Conservation (phyloP, 1,140 invertebrate species). For the Zaprionus africanus region DNA sequence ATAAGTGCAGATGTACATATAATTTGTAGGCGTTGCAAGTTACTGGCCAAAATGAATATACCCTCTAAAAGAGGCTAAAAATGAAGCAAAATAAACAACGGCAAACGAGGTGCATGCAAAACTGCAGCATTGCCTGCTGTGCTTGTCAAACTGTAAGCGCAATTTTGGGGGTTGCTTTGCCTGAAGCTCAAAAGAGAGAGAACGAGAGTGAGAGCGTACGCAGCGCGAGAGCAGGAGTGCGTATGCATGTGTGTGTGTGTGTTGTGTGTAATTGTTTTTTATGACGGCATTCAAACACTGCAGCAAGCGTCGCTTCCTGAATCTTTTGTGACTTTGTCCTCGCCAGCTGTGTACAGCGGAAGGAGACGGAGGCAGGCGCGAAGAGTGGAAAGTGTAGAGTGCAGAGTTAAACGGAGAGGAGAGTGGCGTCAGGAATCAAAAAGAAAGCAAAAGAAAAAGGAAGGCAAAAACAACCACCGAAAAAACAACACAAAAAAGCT, state of each 20-base stretch:
- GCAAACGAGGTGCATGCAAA: slow-evolving; percentile 22
- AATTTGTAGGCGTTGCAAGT: no score
- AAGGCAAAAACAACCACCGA: slow-evolving; percentile 46
- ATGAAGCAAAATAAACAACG: slow-evolving; percentile 52
- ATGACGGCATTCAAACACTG: slow-evolving; percentile 34
- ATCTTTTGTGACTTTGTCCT: slow-evolving; percentile 23
- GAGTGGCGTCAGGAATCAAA: slow-evolving; percentile 23
- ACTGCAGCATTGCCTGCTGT: slow-evolving; percentile 31
- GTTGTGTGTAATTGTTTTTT: slow-evolving; percentile 33
- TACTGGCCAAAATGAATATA: no score
- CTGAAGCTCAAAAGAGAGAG: slow-evolving; percentile 36
- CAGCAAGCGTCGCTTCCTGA: slow-evolving; percentile 24
- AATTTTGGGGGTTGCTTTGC: slow-evolving; percentile 42
- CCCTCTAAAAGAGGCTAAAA: not conserved
- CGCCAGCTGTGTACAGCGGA: slow-evolving; percentile 52
- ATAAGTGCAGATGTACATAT: no score
- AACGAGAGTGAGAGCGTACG: not conserved
- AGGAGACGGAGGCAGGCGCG: slow-evolving; percentile 4
- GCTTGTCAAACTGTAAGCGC: slow-evolving; percentile 42
- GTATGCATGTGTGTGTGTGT: slow-evolving; percentile 12
- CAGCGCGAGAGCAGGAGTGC: slow-evolving; percentile 1
- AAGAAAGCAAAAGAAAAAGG: slow-evolving; percentile 38
- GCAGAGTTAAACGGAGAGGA: slow-evolving; percentile 11
- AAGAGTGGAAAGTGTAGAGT: not conserved
- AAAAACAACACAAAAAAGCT: slow-evolving; percentile 39